Evolutionary conservation across 1,140 invertebrate genomes (phyloP).

Genomic region (Procambarus clarkii): DNA sequence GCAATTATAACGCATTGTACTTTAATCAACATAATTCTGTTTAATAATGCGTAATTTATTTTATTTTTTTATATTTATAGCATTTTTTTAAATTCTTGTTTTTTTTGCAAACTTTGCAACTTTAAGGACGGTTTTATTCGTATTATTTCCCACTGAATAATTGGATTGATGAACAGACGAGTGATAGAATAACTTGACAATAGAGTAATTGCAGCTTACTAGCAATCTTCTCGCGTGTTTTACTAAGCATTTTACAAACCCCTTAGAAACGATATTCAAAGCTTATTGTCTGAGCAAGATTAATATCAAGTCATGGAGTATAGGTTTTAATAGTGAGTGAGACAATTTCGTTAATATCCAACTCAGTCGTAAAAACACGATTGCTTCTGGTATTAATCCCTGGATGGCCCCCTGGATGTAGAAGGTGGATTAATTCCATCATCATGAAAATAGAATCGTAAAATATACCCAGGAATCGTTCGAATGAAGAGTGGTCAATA

Average conservation of each 20-base stretch:
- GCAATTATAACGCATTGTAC: too few relatives aligned
- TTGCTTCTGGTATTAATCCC: conserved; percentile 1
- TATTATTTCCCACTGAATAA: too few relatives aligned
- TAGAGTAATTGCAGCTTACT: too few relatives aligned
- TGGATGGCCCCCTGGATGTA: background rate
- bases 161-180: too few relatives aligned
- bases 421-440: background rate
- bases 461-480: background rate
- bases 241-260: background rate
- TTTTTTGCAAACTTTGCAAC: too few relatives aligned
- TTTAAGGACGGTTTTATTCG: too few relatives aligned
- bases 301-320: background rate
- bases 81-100: too few relatives aligned
- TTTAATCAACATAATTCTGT: too few relatives aligned
- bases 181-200: too few relatives aligned
- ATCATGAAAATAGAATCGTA: background rate
- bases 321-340: background rate
- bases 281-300: background rate
- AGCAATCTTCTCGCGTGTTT: too few relatives aligned
- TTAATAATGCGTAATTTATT: too few relatives aligned
- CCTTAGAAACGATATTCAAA: background rate
- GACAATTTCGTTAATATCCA: conserved; percentile 9
- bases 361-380: background rate
- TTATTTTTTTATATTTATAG: too few relatives aligned
- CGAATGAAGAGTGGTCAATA: background rate